These are phyloP conservation scores for Poecile atricapillus DNA, from an alignment of 2,113 vertebrate species.

Conservation along the genomic window DNA sequence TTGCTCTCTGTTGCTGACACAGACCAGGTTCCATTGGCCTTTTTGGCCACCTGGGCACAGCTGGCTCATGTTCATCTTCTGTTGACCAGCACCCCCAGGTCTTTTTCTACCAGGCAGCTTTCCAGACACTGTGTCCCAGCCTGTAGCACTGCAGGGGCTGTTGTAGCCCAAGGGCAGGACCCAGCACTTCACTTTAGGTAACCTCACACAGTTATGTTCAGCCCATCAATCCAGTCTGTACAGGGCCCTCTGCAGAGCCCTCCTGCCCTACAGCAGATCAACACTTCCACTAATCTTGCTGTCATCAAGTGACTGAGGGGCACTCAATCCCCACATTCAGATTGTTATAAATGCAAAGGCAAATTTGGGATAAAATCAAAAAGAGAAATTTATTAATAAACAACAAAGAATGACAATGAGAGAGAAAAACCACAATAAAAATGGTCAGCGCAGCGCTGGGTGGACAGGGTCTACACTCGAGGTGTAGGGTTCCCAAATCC, in stretches of 20 bases:
- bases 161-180: too few species aligned
- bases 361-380: too few species aligned
- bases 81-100: rapidly evolving
- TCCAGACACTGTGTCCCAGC: not conserved
- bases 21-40: rapidly evolving
- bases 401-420: too few species aligned
- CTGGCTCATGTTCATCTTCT: not conserved
- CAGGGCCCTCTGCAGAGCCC: not conserved
- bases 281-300: not conserved
- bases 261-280: too few species aligned
- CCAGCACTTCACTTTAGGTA: not conserved
- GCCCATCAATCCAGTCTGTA: not conserved
- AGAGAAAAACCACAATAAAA: too few species aligned
- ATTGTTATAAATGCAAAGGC: too few species aligned
- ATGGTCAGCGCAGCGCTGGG: too few species aligned
- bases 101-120: not conserved
- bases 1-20: rapidly evolving
- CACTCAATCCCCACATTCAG: not conserved
- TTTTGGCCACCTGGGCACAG: not conserved
- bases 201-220: not conserved
- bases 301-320: too few species aligned
- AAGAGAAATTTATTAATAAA: too few species aligned
- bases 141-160: too few species aligned
- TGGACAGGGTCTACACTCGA: too few species aligned
- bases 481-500: too few species aligned